Evolutionary conservation across 2,888 invertebrate species (phyloP).

Genomic region (Parnassius smintheus): DNA sequence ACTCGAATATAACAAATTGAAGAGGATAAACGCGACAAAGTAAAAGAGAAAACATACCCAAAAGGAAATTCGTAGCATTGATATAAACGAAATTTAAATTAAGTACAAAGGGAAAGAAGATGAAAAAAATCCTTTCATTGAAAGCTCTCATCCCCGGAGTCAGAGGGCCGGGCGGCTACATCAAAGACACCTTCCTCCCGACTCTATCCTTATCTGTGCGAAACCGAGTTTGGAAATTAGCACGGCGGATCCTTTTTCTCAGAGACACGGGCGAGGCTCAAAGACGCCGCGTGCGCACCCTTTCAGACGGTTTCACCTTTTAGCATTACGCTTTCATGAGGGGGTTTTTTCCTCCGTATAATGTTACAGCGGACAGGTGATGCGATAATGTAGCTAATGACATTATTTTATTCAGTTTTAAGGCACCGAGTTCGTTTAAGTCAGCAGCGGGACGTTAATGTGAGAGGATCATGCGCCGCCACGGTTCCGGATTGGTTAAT

Average conservation of each 20-base stretch:
- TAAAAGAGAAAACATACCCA: conserved; percentile 79
- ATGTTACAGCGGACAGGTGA: conserved; percentile 53
- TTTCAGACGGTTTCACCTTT: conserved; percentile 65
- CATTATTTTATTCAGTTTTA: conserved; percentile 63
- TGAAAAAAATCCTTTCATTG: conserved; percentile 81
- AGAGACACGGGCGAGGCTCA: conserved; percentile 35
- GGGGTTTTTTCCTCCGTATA: conserved; percentile 55
- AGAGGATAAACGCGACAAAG: conserved; percentile 81
- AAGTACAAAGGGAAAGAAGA: conserved; percentile 81
- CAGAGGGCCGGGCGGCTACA: conserved; percentile 77
- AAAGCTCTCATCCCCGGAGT: conserved; percentile 78
- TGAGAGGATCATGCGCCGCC: conserved; percentile 43
- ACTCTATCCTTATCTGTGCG: conserved; percentile 75
- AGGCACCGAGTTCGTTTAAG: conserved; percentile 48
- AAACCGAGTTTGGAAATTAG: conserved; percentile 79
- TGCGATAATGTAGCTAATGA: conserved; percentile 68
- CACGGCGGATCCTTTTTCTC: conserved; percentile 61
- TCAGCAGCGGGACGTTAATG: conserved; percentile 43
- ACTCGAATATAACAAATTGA: conserved; percentile 79
- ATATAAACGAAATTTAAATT: conserved; percentile 82
- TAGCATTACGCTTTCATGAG: conserved; percentile 67
- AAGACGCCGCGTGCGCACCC: conserved; percentile 69
- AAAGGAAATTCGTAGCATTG: conserved; percentile 80
- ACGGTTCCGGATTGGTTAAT: conserved; percentile 36
- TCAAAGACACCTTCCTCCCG: conserved; percentile 77